Evolutionary conservation across 2,113 vertebrate genomes (phyloP), one percentile per base, ranked within the genome.

Genomic region (Euleptes europaea): DNA sequence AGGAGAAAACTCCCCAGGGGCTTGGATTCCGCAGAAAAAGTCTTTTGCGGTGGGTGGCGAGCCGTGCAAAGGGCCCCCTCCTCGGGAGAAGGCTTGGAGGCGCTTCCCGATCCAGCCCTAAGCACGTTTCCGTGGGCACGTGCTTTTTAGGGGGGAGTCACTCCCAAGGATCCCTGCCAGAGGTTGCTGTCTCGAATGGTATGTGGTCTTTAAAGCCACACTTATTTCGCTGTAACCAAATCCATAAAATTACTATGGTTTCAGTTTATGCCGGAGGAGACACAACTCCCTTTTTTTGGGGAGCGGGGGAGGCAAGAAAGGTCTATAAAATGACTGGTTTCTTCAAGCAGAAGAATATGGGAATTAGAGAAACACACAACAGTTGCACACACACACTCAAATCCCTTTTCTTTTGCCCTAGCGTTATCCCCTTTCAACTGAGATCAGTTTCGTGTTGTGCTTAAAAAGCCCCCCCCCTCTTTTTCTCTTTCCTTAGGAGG

Each of bases 361-460:
- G 92, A 93, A 92, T 94, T 88, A 95, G 93, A 93, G 75, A 84
- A 89, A 63, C 23, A 28, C 60, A 28, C 60, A 63, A 51, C 49
- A 51, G 49, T 4, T 9, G 44, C 1, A 7, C 92, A 91, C 83
- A 14, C 85, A 38, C 44, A 33, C 17, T 11, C 28, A 77, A 42
- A 40, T 93, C 93, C 89, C 92, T 95, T 95, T 95, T 95, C 94
- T 95, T 72, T 96, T 94, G 91, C 90, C 89, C 93, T 93, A 94
- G 92, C 96, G 95, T 97, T 95, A 94, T 96, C 93, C 95, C 71
- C 97, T 97, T 97, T 97, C 94, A 91, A 97, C 96, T 96, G 94
- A 97, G 97, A 97, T 98, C 97, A 96, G 96, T 98, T 98, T 98
- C 97, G 96, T 96, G 96, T 96, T 97, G 95, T 94, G 93, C 95